Percentiles rank a stretch among this genome's conserved stretches.
These are phyloP conservation scores for Lamellibrachia columna DNA, from an alignment of 2,888 invertebrate species.

Conservation along the genomic window DNA sequence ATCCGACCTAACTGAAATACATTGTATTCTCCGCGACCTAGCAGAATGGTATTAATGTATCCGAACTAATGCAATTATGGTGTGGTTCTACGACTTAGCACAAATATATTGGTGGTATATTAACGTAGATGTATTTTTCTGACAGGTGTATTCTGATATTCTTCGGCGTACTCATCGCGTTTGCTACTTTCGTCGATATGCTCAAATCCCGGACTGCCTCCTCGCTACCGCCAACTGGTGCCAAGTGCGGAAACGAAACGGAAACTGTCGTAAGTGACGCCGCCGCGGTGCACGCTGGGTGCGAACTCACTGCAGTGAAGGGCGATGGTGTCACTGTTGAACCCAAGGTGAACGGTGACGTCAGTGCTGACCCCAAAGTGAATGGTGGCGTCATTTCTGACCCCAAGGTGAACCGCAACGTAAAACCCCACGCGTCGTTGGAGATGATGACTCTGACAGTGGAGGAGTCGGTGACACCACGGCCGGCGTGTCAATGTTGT, in stretches of 20 bases:
- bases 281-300: not conserved
- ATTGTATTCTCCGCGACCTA: too few relatives aligned
- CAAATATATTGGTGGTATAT: too few relatives aligned
- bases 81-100: too few relatives aligned
- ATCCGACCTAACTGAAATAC: too few relatives aligned
- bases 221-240: not conserved
- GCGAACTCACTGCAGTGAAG: not conserved
- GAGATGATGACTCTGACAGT: not conserved
- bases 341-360: not conserved
- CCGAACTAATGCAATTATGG: too few relatives aligned
- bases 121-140: not conserved
- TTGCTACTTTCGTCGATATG: not conserved
- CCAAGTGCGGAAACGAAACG: not conserved
- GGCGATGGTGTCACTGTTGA: not conserved
- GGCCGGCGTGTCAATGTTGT: not conserved
- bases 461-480: not conserved
- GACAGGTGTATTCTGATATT: not conserved
- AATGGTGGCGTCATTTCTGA: not conserved
- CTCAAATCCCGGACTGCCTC: not conserved
- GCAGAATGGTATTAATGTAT: too few relatives aligned
- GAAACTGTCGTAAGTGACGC: not conserved
- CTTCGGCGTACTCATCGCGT: not conserved
- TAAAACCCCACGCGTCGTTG: not conserved
- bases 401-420: not conserved
- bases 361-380: not conserved